Conservation (phyloP, 2,113 vertebrate species). For the Phylloscopus trochilus region DNA sequence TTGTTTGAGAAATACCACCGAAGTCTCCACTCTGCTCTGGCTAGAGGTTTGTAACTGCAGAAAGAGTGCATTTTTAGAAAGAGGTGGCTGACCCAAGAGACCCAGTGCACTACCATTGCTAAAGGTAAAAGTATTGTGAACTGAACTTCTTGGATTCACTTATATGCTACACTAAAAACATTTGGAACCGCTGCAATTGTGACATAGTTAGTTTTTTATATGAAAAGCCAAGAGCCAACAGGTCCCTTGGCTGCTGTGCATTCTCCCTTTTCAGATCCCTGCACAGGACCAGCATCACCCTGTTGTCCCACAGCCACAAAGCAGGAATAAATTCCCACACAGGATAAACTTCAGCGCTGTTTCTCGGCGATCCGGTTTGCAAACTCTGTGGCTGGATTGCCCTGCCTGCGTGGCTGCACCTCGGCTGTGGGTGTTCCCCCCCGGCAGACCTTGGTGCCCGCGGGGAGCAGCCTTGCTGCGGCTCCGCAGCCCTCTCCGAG, state of each 20-base stretch:
- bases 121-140: neutral
- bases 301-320: neutral
- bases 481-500: neutral
- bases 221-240: neutral
- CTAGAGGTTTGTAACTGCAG: neutral
- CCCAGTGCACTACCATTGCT: neutral
- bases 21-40: neutral
- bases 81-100: neutral
- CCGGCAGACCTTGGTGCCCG: accelerated
- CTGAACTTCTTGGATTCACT: neutral
- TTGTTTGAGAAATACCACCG: neutral
- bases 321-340: neutral
- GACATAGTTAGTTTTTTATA: neutral
- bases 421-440: accelerated
- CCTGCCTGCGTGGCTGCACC: neutral
- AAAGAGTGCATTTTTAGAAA: neutral
- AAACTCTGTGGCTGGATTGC: accelerated
- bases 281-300: neutral
- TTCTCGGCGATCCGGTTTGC: accelerated
- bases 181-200: neutral
- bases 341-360: neutral
- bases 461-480: accelerated
- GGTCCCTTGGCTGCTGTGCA: neutral
- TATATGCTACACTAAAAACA: neutral
- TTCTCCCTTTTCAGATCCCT: neutral